Conservation (phyloP, 2,888 invertebrate species). For the Hirudinaria manillensis region DNA sequence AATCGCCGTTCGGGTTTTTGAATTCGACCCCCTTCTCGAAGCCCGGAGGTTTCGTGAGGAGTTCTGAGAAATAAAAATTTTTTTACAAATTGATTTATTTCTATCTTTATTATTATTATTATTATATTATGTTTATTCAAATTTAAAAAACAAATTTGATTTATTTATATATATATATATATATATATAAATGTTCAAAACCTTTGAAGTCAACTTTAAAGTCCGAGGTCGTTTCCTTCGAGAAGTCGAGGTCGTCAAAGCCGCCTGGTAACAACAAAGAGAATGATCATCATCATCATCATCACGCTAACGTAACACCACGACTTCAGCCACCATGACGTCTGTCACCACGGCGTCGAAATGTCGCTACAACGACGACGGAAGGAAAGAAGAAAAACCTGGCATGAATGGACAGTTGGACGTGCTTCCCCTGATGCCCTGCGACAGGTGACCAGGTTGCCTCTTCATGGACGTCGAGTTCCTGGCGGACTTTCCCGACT, state of each 20-base stretch:
- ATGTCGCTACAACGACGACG: not conserved
- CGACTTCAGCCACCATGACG: too few relatives aligned
- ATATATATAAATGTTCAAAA: not conserved
- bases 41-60: constrained; percentile 66
- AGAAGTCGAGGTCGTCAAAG: constrained; percentile 2
- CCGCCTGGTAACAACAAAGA: not conserved
- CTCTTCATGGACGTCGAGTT: constrained; percentile 75
- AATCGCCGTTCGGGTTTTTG: constrained; percentile 59
- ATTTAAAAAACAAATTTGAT: too few relatives aligned
- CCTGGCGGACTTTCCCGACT: constrained; percentile 56
- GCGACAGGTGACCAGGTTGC: constrained; percentile 67
- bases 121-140: too few relatives aligned
- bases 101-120: too few relatives aligned
- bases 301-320: not conserved
- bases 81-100: not conserved
- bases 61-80: constrained; percentile 54
- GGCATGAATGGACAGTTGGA: constrained; percentile 82
- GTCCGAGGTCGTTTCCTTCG: not conserved
- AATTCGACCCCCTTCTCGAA: constrained; percentile 57
- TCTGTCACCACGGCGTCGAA: too few relatives aligned
- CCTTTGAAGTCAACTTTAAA: not conserved
- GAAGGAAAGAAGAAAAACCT: constrained; percentile 54
- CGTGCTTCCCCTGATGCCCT: constrained; percentile 69
- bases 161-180: too few relatives aligned
- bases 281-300: not conserved